Evolutionary conservation across 2,113 vertebrate genomes (phyloP), one percentile per base, ranked within the genome.

Genomic region (Cephalophus harveyi): DNA sequence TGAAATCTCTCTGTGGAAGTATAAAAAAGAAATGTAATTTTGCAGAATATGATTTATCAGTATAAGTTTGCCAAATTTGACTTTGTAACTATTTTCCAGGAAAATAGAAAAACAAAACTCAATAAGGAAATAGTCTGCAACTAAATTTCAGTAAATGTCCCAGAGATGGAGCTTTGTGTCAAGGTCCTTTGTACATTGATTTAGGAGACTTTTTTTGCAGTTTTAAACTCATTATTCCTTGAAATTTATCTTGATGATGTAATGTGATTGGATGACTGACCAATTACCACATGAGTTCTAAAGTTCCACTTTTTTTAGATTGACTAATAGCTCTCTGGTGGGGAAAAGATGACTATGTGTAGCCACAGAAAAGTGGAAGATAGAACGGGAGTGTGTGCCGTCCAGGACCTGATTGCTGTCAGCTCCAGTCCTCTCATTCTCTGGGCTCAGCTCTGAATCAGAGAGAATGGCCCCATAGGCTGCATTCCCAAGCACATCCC

Each of bases 51-150:
- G 52, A 97, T 97, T 98, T 92, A 30, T 48, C 48, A 86, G 36
- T n/a, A 36, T 91, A 91, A 94, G 43, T 82, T 91, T 86, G 60
- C 67, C 86, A 97, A 60, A 95, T 97, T 94, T 95, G 87, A 79
- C 43, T 97, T 95, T 95, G 87, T 92, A 43, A 71, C 14, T 87
- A 27, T 62, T 91, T 95, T 95, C 83, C 43, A 91, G 87, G 76
- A 97, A 98, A 96, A n/a, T 1, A 81, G 90, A 94, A 94, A 97
- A 86, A 12, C 4, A 92, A 96, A 97, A 97, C 48, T 93, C 67
- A 97, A 78, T 95, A 94, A 98, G 87, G 87, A 97, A 97, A 93
- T 60, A 89, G 60, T 50, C 23, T 86, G 6, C 30, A 83, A 60
- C 52, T 96, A 67, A 82, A 95, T 97, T 95, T 97, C 54, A 86